Percentiles rank a stretch among this genome's conserved stretches.
These are phyloP conservation scores for Cephus cinctus DNA, from an alignment of 1,140 invertebrate genomes.

Conservation along the genomic window DNA sequence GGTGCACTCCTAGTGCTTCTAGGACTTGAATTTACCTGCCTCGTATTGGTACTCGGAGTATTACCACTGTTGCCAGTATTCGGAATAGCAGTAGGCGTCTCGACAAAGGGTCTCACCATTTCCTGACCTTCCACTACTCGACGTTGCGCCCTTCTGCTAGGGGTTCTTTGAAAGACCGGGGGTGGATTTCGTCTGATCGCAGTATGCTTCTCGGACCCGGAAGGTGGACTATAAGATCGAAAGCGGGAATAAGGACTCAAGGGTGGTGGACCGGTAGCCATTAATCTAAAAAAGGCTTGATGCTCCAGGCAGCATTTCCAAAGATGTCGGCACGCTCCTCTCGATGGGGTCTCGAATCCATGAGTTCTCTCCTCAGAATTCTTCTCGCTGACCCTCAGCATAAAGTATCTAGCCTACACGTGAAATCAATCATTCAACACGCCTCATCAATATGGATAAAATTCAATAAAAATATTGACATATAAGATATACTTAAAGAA, in stretches of 20 bases:
- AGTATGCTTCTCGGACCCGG: slow-evolving; percentile 56
- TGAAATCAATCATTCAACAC: neutral
- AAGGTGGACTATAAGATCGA: slow-evolving; percentile 64
- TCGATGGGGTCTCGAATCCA: slow-evolving; percentile 92
- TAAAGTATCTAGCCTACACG: slow-evolving; percentile 82
- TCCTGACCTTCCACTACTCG: slow-evolving; percentile 70
- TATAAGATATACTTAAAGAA: neutral
- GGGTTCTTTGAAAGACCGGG: slow-evolving; percentile 83
- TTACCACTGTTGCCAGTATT: slow-evolving; percentile 24
- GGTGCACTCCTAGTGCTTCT: slow-evolving; percentile 81
- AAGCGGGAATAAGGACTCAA: slow-evolving; percentile 62
- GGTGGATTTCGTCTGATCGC: slow-evolving; percentile 64
- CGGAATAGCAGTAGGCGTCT: slow-evolving; percentile 34
- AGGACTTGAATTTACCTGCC: slow-evolving; percentile 47
- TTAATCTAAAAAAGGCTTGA: slow-evolving; percentile 95
- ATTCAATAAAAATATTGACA: neutral
- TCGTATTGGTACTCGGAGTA: slow-evolving; percentile 18
- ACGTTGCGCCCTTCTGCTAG: slow-evolving; percentile 81
- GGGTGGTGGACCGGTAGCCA: slow-evolving; percentile 56
- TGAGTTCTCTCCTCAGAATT: slow-evolving; percentile 95
- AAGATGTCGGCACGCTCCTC: slow-evolving; percentile 93
- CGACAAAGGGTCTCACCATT: slow-evolving; percentile 50
- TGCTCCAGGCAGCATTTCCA: slow-evolving; percentile 99
- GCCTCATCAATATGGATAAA: neutral
- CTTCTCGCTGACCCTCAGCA: slow-evolving; percentile 92